phyloP scores from a whole-genome alignment of 2,888 invertebrate species.

The Cacoxenus indagator region DNA sequence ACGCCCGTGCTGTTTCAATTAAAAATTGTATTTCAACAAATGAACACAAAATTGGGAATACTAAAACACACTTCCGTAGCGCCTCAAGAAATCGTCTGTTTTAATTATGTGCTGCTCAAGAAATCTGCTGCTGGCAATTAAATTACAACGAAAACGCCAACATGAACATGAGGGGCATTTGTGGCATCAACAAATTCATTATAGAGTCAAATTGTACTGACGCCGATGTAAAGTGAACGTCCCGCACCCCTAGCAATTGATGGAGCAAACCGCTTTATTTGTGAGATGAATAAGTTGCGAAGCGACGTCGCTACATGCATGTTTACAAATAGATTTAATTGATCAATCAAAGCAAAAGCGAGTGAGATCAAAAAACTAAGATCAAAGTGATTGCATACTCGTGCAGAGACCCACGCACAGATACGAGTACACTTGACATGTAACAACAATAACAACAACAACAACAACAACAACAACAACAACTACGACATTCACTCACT shows the following conservation, averaged over 20 bases:
- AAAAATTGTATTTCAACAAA: too few species aligned
- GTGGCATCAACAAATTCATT: background rate
- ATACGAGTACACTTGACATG: conserved; percentile 15
- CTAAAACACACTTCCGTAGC: background rate
- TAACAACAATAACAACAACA: conserved; percentile 6
- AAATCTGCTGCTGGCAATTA: background rate
- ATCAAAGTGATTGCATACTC: conserved; percentile 41
- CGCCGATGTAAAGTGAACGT: background rate
- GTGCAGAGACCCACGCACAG: too few species aligned
- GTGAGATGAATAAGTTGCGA: background rate
- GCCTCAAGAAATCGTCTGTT: background rate
- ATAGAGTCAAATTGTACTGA: background rate
- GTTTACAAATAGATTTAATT: conserved; percentile 70
- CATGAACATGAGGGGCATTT: background rate
- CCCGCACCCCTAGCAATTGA: too few species aligned
- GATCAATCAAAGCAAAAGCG: conserved; percentile 68
- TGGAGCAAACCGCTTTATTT: too few species aligned
- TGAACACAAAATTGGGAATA: too few species aligned
- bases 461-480: background rate
- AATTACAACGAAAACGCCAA: conserved; percentile 9
- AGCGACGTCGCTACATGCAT: conserved; percentile 26
- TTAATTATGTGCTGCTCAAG: background rate
- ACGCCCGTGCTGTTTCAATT: too few species aligned
- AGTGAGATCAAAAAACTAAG: conserved; percentile 26
- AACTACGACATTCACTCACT: background rate